A percentile compares a stretch with the other conserved stretches of the same genome.
Evolutionary conservation across 2,113 vertebrate genomes (phyloP).

Genomic region (Meleagris gallopavo): DNA sequence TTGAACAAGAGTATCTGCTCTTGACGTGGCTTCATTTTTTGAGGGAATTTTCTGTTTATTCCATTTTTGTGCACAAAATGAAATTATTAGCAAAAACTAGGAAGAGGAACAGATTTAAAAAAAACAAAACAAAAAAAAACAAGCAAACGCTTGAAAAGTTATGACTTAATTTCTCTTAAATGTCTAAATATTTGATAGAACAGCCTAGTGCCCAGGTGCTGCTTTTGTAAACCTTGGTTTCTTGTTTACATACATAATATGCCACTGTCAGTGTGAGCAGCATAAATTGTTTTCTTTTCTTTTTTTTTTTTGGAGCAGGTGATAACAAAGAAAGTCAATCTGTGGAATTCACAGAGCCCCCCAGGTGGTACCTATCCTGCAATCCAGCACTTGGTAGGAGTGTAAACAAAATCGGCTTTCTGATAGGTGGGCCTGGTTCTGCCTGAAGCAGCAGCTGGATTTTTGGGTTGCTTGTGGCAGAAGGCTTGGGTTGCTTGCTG

Average conservation of each 20-base stretch:
- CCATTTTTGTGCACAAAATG: neutral
- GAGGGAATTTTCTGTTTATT: neutral
- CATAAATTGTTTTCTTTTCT: fast-evolving
- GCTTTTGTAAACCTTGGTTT: neutral
- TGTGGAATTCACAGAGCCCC: neutral
- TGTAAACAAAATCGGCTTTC: neutral
- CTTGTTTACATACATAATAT: neutral
- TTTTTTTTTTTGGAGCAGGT: neutral
- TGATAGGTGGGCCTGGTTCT: neutral
- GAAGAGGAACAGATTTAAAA: neutral
- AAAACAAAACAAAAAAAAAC: neutral
- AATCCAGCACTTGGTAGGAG: neutral
- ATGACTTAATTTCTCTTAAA: neutral
- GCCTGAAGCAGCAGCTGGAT: neutral
- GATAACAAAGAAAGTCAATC: neutral
- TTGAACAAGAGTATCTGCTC: neutral
- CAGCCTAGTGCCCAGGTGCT: neutral
- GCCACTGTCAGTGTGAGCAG: neutral
- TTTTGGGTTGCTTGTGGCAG: neutral
- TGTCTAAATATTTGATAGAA: neutral
- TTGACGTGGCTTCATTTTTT: neutral
- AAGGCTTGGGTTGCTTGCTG: neutral
- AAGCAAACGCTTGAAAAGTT: neutral
- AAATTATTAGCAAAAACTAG: neutral
- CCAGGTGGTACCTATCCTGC: neutral